Percentiles rank a stretch among this genome's conserved stretches.
phyloP scores from a whole-genome alignment of 1,140 invertebrate genomes.

The Polypedilum pembai region DNA sequence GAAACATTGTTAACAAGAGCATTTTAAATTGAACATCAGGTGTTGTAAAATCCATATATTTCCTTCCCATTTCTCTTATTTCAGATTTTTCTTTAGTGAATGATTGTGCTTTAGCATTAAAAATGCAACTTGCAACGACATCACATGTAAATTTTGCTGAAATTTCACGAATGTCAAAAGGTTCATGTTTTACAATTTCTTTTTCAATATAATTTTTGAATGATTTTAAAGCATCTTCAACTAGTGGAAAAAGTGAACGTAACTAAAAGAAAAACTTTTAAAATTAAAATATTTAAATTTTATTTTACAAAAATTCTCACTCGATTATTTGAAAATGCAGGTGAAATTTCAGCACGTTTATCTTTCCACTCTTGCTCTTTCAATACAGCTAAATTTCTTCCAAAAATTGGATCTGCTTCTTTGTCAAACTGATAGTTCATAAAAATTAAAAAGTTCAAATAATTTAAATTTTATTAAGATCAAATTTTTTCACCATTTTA shows the following conservation, averaged over 20 bases:
- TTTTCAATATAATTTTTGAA: neutral
- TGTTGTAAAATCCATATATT: constrained; percentile 35
- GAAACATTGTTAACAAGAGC: constrained; percentile 35
- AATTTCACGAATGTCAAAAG: constrained; percentile 32
- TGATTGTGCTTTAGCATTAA: constrained; percentile 43
- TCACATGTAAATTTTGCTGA: constrained; percentile 45
- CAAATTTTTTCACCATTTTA: constrained; percentile 34
- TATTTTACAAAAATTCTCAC: no score
- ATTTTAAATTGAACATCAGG: constrained; percentile 33
- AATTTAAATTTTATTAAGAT: neutral
- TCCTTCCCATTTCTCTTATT: constrained; percentile 35
- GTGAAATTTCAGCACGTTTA: constrained; percentile 47
- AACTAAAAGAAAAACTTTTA: neutral
- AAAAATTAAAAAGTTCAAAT: no score
- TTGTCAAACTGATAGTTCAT: constrained; percentile 37
- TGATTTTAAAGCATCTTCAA: neutral
- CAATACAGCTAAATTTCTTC: constrained; percentile 44
- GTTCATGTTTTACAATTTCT: neutral
- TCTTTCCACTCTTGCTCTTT: constrained; percentile 48
- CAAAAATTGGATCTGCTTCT: constrained; percentile 42
- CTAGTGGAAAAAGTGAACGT: neutral
- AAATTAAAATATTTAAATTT: no score
- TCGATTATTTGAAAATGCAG: constrained; percentile 47
- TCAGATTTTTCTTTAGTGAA: constrained; percentile 34
- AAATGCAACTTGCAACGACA: constrained; percentile 45